phyloP scores from a whole-genome alignment of 2,113 vertebrate species.

The Ia io region DNA sequence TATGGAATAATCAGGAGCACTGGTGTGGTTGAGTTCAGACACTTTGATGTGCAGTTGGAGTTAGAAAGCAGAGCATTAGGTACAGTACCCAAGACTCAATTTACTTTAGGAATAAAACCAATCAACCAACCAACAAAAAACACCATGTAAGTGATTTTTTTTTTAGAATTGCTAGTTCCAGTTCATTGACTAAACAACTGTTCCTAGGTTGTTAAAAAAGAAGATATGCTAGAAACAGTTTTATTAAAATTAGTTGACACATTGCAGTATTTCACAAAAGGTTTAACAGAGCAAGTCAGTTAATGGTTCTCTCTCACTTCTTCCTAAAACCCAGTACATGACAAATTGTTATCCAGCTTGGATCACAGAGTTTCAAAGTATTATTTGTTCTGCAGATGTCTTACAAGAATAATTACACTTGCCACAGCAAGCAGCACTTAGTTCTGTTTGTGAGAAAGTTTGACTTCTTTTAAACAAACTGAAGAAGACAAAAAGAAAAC shows the following conservation, averaged over 20 bases:
- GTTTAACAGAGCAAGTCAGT: neutral
- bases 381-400: neutral
- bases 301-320: neutral
- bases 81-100: neutral
- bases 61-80: neutral
- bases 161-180: neutral
- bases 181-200: neutral
- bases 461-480: neutral
- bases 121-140: neutral
- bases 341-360: neutral
- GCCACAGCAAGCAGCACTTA: neutral
- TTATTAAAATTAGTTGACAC: slow-evolving; percentile 8
- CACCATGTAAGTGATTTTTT: neutral
- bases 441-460: neutral
- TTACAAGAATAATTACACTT: neutral
- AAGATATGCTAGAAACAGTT: neutral
- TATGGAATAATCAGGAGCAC: neutral
- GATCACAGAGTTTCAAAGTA: neutral
- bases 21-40: neutral
- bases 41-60: neutral
- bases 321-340: neutral
- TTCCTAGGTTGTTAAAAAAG: neutral
- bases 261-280: neutral
- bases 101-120: neutral
- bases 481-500: neutral